Percentiles rank a stretch among this genome's conserved stretches.
Conservation (phyloP, 2,113 vertebrate species). For the Pampusana beccarii region DNA sequence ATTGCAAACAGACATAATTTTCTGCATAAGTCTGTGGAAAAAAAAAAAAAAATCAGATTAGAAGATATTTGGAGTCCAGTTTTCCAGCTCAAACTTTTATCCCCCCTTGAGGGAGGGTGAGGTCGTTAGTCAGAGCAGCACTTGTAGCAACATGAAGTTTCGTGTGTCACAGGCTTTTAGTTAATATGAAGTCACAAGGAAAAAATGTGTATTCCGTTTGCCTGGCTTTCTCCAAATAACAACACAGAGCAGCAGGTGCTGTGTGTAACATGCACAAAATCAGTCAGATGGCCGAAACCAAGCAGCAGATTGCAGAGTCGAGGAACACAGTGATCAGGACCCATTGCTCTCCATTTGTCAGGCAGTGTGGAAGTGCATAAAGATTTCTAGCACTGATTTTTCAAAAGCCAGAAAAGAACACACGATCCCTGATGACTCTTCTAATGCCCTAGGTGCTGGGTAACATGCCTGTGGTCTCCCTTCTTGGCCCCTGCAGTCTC, state of each 20-base stretch:
- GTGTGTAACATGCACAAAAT: not conserved
- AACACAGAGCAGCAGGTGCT: conserved; percentile 59
- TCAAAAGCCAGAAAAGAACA: not conserved
- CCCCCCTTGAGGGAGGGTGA: conserved; percentile 39
- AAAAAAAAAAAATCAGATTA: not conserved
- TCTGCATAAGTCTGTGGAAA: not conserved
- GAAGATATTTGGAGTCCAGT: not conserved
- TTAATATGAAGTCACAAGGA: conserved; percentile 62
- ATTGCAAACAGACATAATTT: not conserved
- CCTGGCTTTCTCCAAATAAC: conserved; percentile 11
- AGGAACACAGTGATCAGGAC: conserved; percentile 1
- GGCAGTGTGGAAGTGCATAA: not conserved
- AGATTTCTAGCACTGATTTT: not conserved
- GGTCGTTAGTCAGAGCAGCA: conserved; percentile 50
- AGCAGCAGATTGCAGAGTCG: not conserved
- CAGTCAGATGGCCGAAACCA: not conserved
- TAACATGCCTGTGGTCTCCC: not conserved
- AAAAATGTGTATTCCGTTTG: conserved; percentile 50
- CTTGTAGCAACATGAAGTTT: conserved; percentile 34
- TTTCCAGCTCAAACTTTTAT: conserved; percentile 24
- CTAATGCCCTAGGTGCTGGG: not conserved
- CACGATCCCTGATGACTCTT: not conserved
- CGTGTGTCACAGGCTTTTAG: conserved; percentile 20
- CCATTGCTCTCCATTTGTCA: not conserved
- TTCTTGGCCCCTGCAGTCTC: not conserved